Base-by-base conservation (phyloP, 2,113 vertebrate genomes). In the Rhegmatorhina hoffmannsi region DNA sequence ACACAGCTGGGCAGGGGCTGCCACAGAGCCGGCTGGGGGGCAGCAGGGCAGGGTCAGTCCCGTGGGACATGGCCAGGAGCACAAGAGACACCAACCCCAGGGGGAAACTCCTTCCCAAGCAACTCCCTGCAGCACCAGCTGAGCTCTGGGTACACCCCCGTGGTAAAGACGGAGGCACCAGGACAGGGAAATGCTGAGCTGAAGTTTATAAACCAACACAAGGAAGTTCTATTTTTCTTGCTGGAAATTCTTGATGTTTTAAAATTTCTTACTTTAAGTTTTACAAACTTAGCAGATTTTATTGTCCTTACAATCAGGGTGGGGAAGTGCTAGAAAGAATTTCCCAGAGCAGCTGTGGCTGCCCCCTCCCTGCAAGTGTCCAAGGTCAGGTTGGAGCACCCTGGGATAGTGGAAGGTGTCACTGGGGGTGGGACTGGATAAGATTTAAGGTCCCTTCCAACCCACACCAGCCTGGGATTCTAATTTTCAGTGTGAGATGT, bases 1-100 rank as follows among this genome's bases (percentile, higher is more conserved):
- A 99, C 56, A 97, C 99, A 0, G 99, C 99, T 66, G 99, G 99
- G 95, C 99, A 99, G 73, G 99, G 99, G 94, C 98, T 99, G 56
- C 99, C 99, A 72, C 99, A 99, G 86, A 99, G 98, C 70, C 99
- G 99, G 90, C 99, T 99, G 95, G 79, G 80, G 73, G 87, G 14
- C 75, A 90, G 92, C 91, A 83, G 52, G 69, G 17, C 63, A 95
- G 50, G 82, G 75, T 1, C 0, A 14, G 47, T 13, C 72, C 84
- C 20, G 5, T 1, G 66, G 36, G 46, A 72, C 0, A 0, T 31
- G 46, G 60, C 24, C 4, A 55, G 14, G 28, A 58, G n/a, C 17
- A 84, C 47, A 24, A 47, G 11, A 31, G 66, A 3, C 85, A 36
- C 50, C 44, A 58, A 17, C 1, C n/a, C 2, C 2, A 63, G 5